Evolutionary conservation across 2,888 invertebrate genomes (phyloP), one percentile per base, ranked within the genome.

Genomic region (Lutraria lutraria): DNA sequence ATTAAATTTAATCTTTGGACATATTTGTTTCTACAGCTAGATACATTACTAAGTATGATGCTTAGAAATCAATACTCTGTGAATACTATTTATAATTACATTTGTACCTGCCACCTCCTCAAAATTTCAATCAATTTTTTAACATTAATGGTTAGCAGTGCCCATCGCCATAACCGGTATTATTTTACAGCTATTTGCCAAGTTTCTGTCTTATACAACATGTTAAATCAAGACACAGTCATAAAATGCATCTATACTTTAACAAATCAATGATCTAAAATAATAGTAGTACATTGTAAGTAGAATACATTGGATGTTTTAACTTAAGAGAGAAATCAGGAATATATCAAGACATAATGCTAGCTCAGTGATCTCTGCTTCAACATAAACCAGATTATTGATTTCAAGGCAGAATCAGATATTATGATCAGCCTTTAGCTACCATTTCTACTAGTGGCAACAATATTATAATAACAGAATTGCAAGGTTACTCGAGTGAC

Each of bases 361-460:
- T 25, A n/a, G 83, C 72, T 52, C 83, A 56, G 21, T 83, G 83
- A 83, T 68, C 83, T 87, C 80, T 86, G 86, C 88, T 76, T 82
- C 86, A 85, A 90, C 84, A 82, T 81, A 89, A 89, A 89, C 89
- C 83, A 81, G 80, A 56, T 52, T 90, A 92, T 92, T 92, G 92
- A 92, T 92, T 90, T 92, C 85, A 82, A 88, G 76, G 86, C 84
- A 80, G 88, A 89, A 92, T 89, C 89, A 89, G 88, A 90, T 92
- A 92, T 92, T 92, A 92, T 92, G 89, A 92, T 90, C 88, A 90
- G 90, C 86, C 80, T 81, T 90, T 88, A 88, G 86, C 90, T 89
- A 85, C 85, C 85, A 79, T 85, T 83, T 52, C 72, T 83, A 83
- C 52, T 72, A 43, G 72, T 83, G 72, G 83, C 72, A 83, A 31